Base-by-base conservation (phyloP, 92 coral and sea anemone genomes). In the Scolanthus callimorphus region DNA sequence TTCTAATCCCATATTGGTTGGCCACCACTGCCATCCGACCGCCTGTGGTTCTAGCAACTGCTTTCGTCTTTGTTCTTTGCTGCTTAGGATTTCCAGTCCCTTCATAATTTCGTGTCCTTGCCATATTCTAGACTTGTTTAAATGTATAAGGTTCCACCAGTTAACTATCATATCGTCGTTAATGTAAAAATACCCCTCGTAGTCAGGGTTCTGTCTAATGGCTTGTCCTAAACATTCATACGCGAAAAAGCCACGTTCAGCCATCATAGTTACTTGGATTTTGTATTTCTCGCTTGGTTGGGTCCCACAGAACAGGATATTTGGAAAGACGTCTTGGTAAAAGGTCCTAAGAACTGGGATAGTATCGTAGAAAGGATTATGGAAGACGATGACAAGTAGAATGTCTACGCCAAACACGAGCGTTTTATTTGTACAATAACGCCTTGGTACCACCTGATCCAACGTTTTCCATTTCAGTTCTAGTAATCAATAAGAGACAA, bases 101-200 rank as follows among this genome's bases (percentile, higher is more conserved):
- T 22, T 0, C 1, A 34, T 25, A 17, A 69, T n/a, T 25, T 29
- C 41, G n/a, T 55, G 45, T 11, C 76, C 65, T 29, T 25, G 57
- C 76, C 76, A 69, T 8, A 69, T 21, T 22, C 30, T 27, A 17
- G 47, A 45, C 17, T 56, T 69, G 23, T 69, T 50, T 20, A 69
- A 56, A 4, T 57, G 49, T 0, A 46, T 12, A 29, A 69, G 43
- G 51, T 62, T 69, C 76, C 76, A 69, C 76, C 76, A 69, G 48
- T 69, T 69, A 1, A 69, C 76, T 45, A 69, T 46, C 76, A 69
- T 69, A 22, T 69, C 76, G 27, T 69, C 76, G 49, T 69, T 69
- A 15, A 69, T 46, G 38, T 57, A 57, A 34, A 69, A 29, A 41
- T 69, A 69, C 8, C 76, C 76, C 24, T 55, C 55, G 17, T 57